Conservation (phyloP, 1,140 invertebrate species). For the Oryctes rhinoceros region DNA sequence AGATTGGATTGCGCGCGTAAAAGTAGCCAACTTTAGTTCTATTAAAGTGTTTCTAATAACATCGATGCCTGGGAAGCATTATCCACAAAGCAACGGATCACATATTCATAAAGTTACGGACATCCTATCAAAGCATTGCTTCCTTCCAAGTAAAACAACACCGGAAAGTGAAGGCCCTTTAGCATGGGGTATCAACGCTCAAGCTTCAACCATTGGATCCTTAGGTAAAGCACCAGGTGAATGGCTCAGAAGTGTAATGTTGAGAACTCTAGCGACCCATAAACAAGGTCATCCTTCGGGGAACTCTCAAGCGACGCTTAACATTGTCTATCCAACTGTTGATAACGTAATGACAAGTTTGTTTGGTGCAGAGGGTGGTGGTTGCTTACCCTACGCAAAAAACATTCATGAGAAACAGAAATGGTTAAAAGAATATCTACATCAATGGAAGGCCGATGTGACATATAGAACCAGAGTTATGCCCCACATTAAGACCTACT, state of each 20-base stretch:
- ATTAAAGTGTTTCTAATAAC: constrained; percentile 83
- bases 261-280: constrained; percentile 69
- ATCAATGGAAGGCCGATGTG: constrained; percentile 82
- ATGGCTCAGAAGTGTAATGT: constrained; percentile 76
- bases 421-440: constrained; percentile 81
- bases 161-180: constrained; percentile 64
- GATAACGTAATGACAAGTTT: constrained; percentile 84
- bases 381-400: constrained; percentile 88
- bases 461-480: constrained; percentile 78
- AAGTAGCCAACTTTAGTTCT: constrained; percentile 77
- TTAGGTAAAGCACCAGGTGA: constrained; percentile 75
- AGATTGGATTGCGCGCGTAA: constrained; percentile 79
- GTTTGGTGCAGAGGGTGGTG: constrained; percentile 84
- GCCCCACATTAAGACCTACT: constrained; percentile 95
- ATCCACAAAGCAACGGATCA: constrained; percentile 68
- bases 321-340: constrained; percentile 74
- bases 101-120: constrained; percentile 76
- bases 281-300: constrained; percentile 55
- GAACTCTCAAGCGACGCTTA: constrained; percentile 56
- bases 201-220: constrained; percentile 91
- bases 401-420: constrained; percentile 83
- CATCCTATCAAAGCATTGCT: constrained; percentile 71
- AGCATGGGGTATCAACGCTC: constrained; percentile 78
- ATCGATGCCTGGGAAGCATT: constrained; percentile 84
- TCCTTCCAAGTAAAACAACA: constrained; percentile 64